A percentile compares a stretch with the other conserved stretches of the same genome.
Conservation (phyloP, 2,888 invertebrate genomes). For the Lepetodrilus schrolli region DNA sequence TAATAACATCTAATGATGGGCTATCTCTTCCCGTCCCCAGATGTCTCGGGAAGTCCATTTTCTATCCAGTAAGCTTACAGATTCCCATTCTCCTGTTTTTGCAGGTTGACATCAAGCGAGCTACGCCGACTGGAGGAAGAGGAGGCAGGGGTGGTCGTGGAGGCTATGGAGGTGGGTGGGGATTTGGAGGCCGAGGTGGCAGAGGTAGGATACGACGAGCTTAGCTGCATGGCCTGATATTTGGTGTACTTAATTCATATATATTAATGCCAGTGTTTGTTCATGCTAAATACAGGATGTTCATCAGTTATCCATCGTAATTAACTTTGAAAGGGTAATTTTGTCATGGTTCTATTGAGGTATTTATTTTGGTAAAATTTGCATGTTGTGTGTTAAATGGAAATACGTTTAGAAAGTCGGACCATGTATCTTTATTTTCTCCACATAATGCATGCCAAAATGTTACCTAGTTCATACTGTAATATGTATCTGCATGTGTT, state of each 20-base stretch:
- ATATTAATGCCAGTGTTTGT: too few species aligned
- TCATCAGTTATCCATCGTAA: too few species aligned
- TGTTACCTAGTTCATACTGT: too few species aligned
- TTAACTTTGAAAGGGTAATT: too few species aligned
- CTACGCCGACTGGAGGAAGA: slow-evolving; percentile 84
- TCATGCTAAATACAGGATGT: too few species aligned
- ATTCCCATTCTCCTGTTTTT: slow-evolving; percentile 38
- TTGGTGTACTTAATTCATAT: too few species aligned
- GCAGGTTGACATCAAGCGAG: slow-evolving; percentile 89
- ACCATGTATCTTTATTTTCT: too few species aligned
- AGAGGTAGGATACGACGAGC: slow-evolving; percentile 46
- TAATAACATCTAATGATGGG: slow-evolving; percentile 25
- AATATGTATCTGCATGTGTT: slow-evolving; percentile 14
- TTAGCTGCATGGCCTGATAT: slow-evolving; percentile 21
- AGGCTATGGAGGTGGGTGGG: slow-evolving; percentile 55
- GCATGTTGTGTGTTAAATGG: too few species aligned
- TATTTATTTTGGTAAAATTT: too few species aligned
- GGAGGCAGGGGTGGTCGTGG: slow-evolving; percentile 63
- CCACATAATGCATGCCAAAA: too few species aligned
- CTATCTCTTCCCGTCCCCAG: background rate
- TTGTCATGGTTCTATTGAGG: too few species aligned
- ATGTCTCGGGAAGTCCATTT: background rate
- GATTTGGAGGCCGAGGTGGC: slow-evolving; percentile 61
- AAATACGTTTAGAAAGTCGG: too few species aligned
- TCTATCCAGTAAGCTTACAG: background rate